Evolutionary conservation across 2,888 invertebrate species (phyloP), one percentile per base, ranked within the genome.

Genomic region (Synanthedon tipuliformis): DNA sequence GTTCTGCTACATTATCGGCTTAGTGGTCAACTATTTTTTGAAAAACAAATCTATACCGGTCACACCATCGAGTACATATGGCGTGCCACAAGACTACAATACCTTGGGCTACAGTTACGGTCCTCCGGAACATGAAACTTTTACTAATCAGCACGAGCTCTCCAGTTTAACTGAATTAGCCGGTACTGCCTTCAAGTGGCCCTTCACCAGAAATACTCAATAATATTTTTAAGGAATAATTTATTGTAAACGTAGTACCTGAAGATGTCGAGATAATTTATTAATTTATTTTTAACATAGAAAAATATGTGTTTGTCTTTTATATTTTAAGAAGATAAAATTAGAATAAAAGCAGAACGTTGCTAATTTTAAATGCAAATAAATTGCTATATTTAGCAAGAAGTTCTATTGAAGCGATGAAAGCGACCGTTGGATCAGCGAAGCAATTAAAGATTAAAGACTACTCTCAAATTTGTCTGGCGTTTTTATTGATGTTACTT

Each of bases 71-170:
- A 40, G 2, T 2, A 12, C 68, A 50, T 83, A 84, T 48, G 82
- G 81, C 0, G 64, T 74, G 3, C 83, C 83, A 0, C 67, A 73
- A 4, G 81, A 81, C 4, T 86, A 86, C 54, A 83, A 86, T 53
- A 86, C 85, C 0, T 63, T 86, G 1, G 83, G 86, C 1, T 86
- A 85, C 59, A 84, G 71, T 53, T 85, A 85, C n/a, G 84, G 82
- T 0, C 73, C 81, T 0, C 75, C 82, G 0, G 80, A 81, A 0
- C 64, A 62, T 2, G 81, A 83, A 18, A 64, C 66, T 0, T 65
- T 70, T 41, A 53, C 55, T 0, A 59, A 65, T 48, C 57, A 18
- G 10, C 50, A 50, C 4, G 18, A 40, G 10, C 27, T 50, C n/a
- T 77, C 79, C 0, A 71, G 69, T 48, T 56, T 74, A n/a, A 60